Conservation (phyloP, 2,888 invertebrate species). For the Calameuta idolon region DNA sequence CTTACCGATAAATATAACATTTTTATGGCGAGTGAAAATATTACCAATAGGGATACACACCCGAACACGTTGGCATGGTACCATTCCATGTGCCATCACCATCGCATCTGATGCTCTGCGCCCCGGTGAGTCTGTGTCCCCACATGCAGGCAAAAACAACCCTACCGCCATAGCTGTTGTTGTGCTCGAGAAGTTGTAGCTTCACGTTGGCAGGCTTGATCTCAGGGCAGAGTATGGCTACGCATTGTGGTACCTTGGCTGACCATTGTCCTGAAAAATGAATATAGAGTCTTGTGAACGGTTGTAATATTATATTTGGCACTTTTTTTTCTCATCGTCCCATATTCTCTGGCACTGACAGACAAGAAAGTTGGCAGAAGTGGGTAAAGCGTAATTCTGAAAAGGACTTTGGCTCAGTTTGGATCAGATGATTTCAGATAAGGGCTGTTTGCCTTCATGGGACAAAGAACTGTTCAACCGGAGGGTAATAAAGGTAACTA, state of each 20-base stretch:
- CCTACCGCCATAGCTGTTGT: slow-evolving; percentile 83
- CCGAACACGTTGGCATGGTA: slow-evolving; percentile 79
- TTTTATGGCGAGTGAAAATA: not conserved
- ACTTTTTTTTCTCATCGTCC: not conserved
- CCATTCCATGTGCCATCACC: slow-evolving; percentile 85
- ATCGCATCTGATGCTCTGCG: slow-evolving; percentile 84
- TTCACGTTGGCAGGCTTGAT: slow-evolving; percentile 78
- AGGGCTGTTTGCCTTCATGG: slow-evolving; percentile 47
- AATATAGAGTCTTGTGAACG: slow-evolving; percentile 3
- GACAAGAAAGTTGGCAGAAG: not conserved
- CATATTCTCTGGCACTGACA: not conserved
- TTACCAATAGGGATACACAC: slow-evolving; percentile 68
- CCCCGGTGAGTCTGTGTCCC: slow-evolving; percentile 83
- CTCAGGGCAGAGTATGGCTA: slow-evolving; percentile 82
- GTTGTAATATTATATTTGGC: not conserved
- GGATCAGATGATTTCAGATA: slow-evolving; percentile 49
- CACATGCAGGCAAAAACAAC: slow-evolving; percentile 87
- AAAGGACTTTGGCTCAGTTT: not conserved
- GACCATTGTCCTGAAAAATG: slow-evolving; percentile 80
- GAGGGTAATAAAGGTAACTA: slow-evolving; percentile 6
- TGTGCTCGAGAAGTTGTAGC: slow-evolving; percentile 81
- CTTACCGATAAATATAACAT: not conserved
- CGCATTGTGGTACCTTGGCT: slow-evolving; percentile 78
- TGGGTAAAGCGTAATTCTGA: not conserved
- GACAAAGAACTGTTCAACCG: slow-evolving; percentile 18